Evolutionary conservation across 2,888 invertebrate genomes (phyloP), one percentile per base, ranked within the genome.

Genomic region (Didymodactylos carnosus): DNA sequence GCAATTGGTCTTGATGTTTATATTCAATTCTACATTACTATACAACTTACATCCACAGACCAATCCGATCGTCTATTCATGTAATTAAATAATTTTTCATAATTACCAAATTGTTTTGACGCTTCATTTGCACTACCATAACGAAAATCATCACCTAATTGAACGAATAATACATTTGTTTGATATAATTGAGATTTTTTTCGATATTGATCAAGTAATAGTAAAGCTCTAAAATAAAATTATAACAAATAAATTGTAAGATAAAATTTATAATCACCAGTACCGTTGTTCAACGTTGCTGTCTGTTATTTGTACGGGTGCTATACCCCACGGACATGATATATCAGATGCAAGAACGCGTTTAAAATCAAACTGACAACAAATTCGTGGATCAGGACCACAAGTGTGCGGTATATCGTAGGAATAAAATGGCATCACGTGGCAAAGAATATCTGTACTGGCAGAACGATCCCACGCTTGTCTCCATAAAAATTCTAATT

Each of bases 381-480:
- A 97, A 40, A 89, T 86, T 84, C 89, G 89, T 0, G 94, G 94
- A 84, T 98, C 94, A 0, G 98, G 98, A 0, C 98, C 98, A 82
- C 98, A 99, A 0, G 97, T 94, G 82, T 98, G 97, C 0, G 98
- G 97, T 11, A 97, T 87, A 81, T 98, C 97, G 79, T 98, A 98
- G 1, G 92, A 93, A 84, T 97, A 97, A 85, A 98, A 98, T 0
- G 98, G 97, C 93, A 98, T 95, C 89, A 95, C 88, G 81, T 98
- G 97, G 1, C 94, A 93, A 73, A 94, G 89, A 79, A 97, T 88
- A 78, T 94, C 35, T 35, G 62, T 62, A 19, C 35, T 35, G n/a
- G 0, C 11, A 3, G 0, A 35, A 35, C 62, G 62, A 62, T 62
- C 95, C 94, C 95, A 98, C 75, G 89, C 79, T 76, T 83, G 94